Evolutionary conservation across 2,113 vertebrate genomes (phyloP).

Genomic region (Oxyura jamaicensis): DNA sequence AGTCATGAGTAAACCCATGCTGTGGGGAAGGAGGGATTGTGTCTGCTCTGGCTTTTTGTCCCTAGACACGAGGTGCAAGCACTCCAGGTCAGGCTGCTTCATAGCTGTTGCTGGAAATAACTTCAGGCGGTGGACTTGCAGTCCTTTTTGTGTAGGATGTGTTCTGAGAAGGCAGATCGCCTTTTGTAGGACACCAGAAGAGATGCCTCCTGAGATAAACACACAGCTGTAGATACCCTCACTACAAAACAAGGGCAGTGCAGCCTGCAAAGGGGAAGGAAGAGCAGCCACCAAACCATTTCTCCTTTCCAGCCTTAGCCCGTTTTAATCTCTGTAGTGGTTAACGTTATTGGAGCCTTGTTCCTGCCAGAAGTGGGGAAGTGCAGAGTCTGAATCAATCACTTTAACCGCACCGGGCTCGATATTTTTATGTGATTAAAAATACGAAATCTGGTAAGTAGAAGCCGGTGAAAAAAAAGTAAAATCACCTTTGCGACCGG

Average conservation of each 20-base stretch:
- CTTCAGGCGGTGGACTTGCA: not conserved
- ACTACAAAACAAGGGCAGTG: not conserved
- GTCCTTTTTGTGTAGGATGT: not conserved
- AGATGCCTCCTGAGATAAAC: not conserved
- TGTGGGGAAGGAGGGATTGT: not conserved
- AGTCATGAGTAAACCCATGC: not conserved
- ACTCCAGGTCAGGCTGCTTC: conserved; percentile 15
- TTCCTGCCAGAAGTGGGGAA: not conserved
- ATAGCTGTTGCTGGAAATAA: not conserved
- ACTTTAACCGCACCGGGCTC: not conserved
- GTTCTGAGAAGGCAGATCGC: not conserved
- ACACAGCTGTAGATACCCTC: not conserved
- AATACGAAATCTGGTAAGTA: not conserved
- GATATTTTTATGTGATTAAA: conserved; percentile 40
- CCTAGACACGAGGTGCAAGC: not conserved
- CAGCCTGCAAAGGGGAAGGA: not conserved
- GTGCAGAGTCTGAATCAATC: not conserved
- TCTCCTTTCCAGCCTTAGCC: conserved; percentile 21
- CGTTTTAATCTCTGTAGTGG: not conserved
- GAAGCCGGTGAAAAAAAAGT: not conserved
- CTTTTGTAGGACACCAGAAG: not conserved
- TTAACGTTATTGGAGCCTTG: not conserved
- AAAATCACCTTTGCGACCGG: conserved; percentile 39
- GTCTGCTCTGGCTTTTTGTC: not conserved
- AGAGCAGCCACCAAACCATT: not conserved